Evolutionary conservation across 2,888 invertebrate genomes (phyloP).

Genomic region (Drepanosiphum platanoidis): DNA sequence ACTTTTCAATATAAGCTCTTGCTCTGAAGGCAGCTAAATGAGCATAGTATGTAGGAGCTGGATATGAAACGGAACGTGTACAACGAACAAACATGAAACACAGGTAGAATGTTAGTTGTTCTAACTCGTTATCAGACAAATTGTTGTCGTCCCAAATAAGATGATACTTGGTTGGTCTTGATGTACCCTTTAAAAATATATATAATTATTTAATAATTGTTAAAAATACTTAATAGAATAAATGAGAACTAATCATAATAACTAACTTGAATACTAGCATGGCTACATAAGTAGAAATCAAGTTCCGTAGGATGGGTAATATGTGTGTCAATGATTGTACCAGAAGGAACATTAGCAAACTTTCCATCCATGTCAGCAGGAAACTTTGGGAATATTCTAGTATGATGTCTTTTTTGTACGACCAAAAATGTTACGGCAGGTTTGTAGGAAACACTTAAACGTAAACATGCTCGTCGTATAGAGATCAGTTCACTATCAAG

Average conservation of each 20-base stretch:
- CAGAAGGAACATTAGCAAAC: conserved; percentile 80
- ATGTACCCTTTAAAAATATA: conserved; percentile 76
- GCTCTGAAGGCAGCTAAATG: conserved; percentile 86
- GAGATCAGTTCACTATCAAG: conserved; percentile 75
- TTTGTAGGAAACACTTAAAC: conserved; percentile 70
- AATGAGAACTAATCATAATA: conserved; percentile 53
- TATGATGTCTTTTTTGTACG: conserved; percentile 97
- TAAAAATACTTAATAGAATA: conserved; percentile 63
- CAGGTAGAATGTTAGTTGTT: conserved; percentile 81
- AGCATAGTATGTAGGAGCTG: conserved; percentile 88
- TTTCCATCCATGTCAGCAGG: conserved; percentile 68
- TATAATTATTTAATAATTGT: neutral
- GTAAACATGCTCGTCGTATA: conserved; percentile 77
- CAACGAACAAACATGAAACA: conserved; percentile 89
- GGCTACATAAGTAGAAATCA: conserved; percentile 88
- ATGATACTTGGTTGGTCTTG: conserved; percentile 86
- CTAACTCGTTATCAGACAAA: conserved; percentile 78
- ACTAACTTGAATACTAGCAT: conserved; percentile 69
- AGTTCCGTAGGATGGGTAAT: conserved; percentile 88
- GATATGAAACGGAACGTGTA: conserved; percentile 84
- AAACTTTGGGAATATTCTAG: conserved; percentile 72
- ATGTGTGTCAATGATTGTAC: conserved; percentile 84
- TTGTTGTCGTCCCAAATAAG: conserved; percentile 82
- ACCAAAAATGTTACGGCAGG: conserved; percentile 90
- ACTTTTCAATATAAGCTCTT: conserved; percentile 68